Evolutionary conservation across 2,113 vertebrate genomes (phyloP).

Genomic region (Hypanus sabinus): DNA sequence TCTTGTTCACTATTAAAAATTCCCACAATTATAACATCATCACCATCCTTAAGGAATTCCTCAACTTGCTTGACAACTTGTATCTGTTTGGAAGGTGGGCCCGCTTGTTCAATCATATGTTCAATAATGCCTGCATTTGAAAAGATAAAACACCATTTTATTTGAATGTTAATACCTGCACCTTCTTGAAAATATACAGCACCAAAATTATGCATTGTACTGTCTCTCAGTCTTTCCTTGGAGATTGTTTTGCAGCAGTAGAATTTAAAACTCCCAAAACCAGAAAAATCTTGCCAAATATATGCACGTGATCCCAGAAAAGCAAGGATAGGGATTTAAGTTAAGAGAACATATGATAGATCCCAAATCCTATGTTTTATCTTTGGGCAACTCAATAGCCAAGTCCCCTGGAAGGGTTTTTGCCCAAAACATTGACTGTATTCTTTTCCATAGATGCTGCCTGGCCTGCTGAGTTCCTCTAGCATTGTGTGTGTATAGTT

Average conservation of each 20-base stretch:
- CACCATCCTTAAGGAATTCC: conserved; percentile 80
- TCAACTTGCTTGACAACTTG: conserved; percentile 78
- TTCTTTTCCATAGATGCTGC: too few relatives aligned
- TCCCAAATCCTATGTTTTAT: background rate
- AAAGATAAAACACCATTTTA: conserved; percentile 13
- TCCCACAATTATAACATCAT: conserved; percentile 78
- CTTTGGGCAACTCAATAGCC: background rate
- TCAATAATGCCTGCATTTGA: conserved; percentile 74
- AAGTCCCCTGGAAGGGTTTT: too few relatives aligned
- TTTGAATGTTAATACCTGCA: background rate
- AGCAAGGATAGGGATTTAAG: background rate
- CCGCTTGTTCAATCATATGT: conserved; percentile 85
- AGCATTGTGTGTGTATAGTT: too few relatives aligned
- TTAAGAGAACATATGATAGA: background rate
- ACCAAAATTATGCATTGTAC: background rate
- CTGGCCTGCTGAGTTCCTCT: too few relatives aligned
- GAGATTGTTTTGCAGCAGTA: background rate
- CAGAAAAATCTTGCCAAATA: background rate
- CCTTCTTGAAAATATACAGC: background rate
- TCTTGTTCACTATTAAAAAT: conserved; percentile 73
- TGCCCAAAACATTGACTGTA: too few relatives aligned
- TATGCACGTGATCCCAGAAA: background rate
- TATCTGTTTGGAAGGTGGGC: conserved; percentile 84
- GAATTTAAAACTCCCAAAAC: background rate
- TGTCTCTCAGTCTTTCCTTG: background rate